phyloP scores from a whole-genome alignment of 2,888 invertebrate species.

The Drosophila robusta region DNA sequence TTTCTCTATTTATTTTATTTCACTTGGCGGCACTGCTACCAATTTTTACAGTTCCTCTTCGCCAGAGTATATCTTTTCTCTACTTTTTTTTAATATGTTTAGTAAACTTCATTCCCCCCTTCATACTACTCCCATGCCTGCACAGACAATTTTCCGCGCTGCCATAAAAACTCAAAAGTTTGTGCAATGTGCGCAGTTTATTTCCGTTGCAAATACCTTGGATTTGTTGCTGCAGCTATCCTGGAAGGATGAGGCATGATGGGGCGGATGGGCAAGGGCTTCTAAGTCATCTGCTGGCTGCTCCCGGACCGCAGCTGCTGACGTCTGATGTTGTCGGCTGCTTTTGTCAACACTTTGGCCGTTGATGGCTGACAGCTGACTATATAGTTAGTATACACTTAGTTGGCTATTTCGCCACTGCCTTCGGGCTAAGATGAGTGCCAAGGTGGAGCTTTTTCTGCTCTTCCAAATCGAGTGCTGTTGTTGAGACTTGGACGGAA shows the following conservation, averaged over 20 bases:
- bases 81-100: constrained; percentile 71
- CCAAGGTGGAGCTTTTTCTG: neutral
- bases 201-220: constrained; percentile 80
- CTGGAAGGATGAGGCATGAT: neutral
- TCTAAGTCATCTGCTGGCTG: constrained; percentile 40
- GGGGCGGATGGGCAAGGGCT: constrained; percentile 1
- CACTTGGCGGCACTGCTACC: constrained; percentile 57
- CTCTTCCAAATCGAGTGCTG: constrained; percentile 7
- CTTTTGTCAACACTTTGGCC: constrained; percentile 79
- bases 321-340: constrained; percentile 78
- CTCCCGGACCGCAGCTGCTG: constrained; percentile 72
- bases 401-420: constrained; percentile 43
- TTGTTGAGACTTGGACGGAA: constrained; percentile 12
- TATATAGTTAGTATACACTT: constrained; percentile 35
- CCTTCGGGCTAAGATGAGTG: constrained; percentile 7
- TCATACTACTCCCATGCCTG: neutral
- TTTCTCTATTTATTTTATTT: constrained; percentile 78
- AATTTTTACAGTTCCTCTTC: constrained; percentile 69
- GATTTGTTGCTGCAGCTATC: constrained; percentile 55
- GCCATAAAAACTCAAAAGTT: constrained; percentile 72
- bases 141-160: constrained; percentile 66
- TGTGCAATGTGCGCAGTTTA: constrained; percentile 78
- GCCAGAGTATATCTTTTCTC: constrained; percentile 38
- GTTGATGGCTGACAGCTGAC: constrained; percentile 73
- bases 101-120: constrained; percentile 63